phyloP scores from a whole-genome alignment of 2,888 invertebrate genomes.

The Thereva nobilitata region DNA sequence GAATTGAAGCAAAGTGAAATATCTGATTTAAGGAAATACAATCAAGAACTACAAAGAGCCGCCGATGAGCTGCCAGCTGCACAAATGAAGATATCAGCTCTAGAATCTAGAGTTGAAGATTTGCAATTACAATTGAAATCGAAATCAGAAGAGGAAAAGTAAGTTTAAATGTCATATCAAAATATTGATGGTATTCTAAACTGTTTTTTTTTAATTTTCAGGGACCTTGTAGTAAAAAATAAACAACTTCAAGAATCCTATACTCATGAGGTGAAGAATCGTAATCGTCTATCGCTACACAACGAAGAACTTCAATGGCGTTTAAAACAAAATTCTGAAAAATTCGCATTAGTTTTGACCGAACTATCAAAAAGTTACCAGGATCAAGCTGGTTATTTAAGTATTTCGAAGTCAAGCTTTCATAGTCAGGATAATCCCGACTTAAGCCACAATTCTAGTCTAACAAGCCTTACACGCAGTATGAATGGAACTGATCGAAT shows the following conservation, averaged over 20 bases:
- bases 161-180: slow-evolving; percentile 49
- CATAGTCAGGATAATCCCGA: slow-evolving; percentile 43
- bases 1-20: slow-evolving; percentile 88
- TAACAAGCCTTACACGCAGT: slow-evolving; percentile 43
- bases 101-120: slow-evolving; percentile 86
- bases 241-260: slow-evolving; percentile 73
- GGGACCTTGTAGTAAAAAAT: slow-evolving; percentile 71
- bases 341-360: slow-evolving; percentile 57
- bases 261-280: slow-evolving; percentile 77
- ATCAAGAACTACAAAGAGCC: slow-evolving; percentile 71
- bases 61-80: slow-evolving; percentile 74
- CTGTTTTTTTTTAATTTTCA: slow-evolving; percentile 49
- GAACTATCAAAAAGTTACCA: slow-evolving; percentile 50
- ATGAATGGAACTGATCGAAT: slow-evolving; percentile 40
- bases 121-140: slow-evolving; percentile 73
- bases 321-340: slow-evolving; percentile 79
- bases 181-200: neutral
- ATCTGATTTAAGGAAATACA: slow-evolving; percentile 72
- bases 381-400: slow-evolving; percentile 40
- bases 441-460: slow-evolving; percentile 46
- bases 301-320: slow-evolving; percentile 91
- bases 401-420: slow-evolving; percentile 39
- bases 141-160: slow-evolving; percentile 75
- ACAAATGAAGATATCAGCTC: slow-evolving; percentile 73
- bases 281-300: slow-evolving; percentile 75